Evolutionary conservation across 2,797 vertebrate genomes (phyloP).

Genomic region (Lagodon rhomboides): DNA sequence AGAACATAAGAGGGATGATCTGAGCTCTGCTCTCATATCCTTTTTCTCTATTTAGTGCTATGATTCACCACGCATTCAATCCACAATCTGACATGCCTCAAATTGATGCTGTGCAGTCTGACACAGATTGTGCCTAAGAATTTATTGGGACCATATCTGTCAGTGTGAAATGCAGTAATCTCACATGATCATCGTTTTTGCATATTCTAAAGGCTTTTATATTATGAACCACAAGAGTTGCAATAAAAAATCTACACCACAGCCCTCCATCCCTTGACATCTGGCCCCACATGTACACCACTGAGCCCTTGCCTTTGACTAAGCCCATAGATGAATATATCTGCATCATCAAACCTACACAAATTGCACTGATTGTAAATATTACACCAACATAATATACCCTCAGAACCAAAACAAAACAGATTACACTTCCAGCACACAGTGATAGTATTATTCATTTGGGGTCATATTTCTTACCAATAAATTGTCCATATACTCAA

Average conservation of each 20-base stretch:
- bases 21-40: background rate
- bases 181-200: background rate
- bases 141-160: conserved; percentile 1
- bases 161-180: background rate
- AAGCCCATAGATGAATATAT: background rate
- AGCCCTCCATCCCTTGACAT: background rate
- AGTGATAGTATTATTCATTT: background rate
- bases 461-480: background rate
- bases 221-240: background rate
- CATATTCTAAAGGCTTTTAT: background rate
- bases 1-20: background rate
- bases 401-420: background rate
- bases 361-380: background rate
- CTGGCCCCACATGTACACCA: background rate
- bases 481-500: background rate
- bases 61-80: conserved; percentile 2
- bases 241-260: background rate
- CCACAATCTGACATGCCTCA: background rate
- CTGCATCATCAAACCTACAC: background rate
- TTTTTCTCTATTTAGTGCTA: background rate
- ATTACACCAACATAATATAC: background rate
- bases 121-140: background rate
- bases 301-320: background rate
- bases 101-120: background rate
- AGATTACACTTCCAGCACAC: background rate